Evolutionary conservation across 1,140 invertebrate genomes (phyloP), one percentile per base, ranked within the genome.

Genomic region (Chrysomallon squamiferum): DNA sequence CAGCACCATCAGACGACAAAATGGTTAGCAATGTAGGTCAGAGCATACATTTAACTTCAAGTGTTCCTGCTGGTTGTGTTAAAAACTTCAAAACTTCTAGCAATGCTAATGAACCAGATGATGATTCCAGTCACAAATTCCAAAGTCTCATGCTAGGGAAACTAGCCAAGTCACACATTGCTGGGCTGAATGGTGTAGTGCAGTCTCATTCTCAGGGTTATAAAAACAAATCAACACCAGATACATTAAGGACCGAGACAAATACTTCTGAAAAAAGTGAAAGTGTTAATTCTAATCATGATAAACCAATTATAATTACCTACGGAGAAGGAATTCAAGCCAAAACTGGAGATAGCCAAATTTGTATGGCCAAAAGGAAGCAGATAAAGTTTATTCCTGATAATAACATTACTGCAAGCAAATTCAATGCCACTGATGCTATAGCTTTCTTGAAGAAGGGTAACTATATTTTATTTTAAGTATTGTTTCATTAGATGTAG

Each of bases 271-370:
- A 38, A 38, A 38, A 38, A 15, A 38, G 5, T 5, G 35, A 38
- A 5, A 38, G 35, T 38, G 35, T 38, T 38, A 7, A 5, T 15
- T 15, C 35, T 38, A 38, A 54, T 54, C 22, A 54, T 54, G 29
- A 54, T 54, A 54, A 20, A 54, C 15, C 50, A 15, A 22, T 59
- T 18, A 27, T 38, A 49, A 52, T 66, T 33, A 59, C 62, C 32
- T 71, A 62, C 35, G 64, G 64, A 22, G 69, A 71, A 25, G 49
- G 57, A 25, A 45, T 64, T 18, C 25, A 33, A 18, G 35, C 52
- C 20, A 54, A 54, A 54, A 43, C 62, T 43, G 59, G 62, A 38
- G 35, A 38, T 38, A 15, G 35, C 35, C 35, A 38, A 38, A 38
- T 38, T 38, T 38, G 35, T 38, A 7, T 38, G 35, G 35, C 5